Base-by-base conservation (phyloP, 2,797 vertebrate genomes). In the Coregonus ussuriensis region DNA sequence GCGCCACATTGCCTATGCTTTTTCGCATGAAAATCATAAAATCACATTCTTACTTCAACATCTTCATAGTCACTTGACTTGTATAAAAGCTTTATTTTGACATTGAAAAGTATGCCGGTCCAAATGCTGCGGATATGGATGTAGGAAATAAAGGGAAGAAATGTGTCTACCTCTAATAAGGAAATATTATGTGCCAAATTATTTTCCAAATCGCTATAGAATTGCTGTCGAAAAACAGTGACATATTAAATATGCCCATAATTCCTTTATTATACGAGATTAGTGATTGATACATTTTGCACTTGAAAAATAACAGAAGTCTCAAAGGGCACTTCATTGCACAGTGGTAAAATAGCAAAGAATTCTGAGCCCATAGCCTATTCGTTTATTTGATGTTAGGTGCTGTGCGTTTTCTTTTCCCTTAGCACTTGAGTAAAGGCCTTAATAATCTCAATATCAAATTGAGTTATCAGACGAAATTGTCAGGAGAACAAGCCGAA, bases 391-490 rank as follows among this genome's bases (percentile, higher is more conserved):
- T 71, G 47, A 53, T 71, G 41, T 52, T 29, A 31, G 13, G 4
- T 33, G 25, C 31, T 31, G 14, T 29, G 70, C 47, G 71, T 31
- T 16, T 67, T 35, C 13, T 33, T 67, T 54, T 33, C 51, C 70
- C 70, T 25, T 29, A 33, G 11, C 11, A 21, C 37, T 47, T 71
- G 37, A 47, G 5, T 70, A 7, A 21, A 3, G 56, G 56, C 56
- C 7, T 62, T 71, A 9, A 72, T 72, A 18, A 52, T 54, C 71
- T 35, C 29, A 29, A 54, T 53, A 72, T 54, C 21, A 71, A 84
- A 93, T 93, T 91, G 89, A 93, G 92, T 91, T 85, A 84, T 93
- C 93, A 92, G 51, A 88, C 79, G 91, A 89, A 93, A 90, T 88
- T 82, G 85, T 79, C 89, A 86, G 35, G 81, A 87, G 87, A 89